A percentile compares a stretch with the other conserved stretches of the same genome.
Conservation (phyloP, 2,797 vertebrate genomes). For the Eremophila alpestris region DNA sequence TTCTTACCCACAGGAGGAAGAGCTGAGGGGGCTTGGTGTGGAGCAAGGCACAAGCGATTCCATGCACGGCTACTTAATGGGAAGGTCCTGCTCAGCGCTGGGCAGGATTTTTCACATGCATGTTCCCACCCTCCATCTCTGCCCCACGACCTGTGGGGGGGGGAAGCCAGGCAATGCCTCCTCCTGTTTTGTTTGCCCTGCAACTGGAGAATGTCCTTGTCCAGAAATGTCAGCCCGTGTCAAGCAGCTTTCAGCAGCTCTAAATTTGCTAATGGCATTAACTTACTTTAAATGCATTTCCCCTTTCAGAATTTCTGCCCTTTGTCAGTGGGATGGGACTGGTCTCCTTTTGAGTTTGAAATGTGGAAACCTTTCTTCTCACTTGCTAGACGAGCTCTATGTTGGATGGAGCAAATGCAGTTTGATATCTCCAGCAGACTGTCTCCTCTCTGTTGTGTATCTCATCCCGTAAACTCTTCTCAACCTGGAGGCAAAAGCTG, state of each 20-base stretch:
- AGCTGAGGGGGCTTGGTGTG: neutral
- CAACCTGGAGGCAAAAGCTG: conserved; percentile 56
- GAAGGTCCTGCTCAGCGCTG: neutral
- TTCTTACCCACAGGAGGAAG: neutral
- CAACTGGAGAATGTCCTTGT: neutral
- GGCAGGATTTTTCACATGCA: neutral
- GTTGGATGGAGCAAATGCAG: neutral
- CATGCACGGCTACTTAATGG: rapidly evolving
- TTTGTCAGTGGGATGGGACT: neutral
- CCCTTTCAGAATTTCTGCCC: neutral
- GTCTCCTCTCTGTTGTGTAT: conserved; percentile 38
- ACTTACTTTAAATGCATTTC: conserved; percentile 21
- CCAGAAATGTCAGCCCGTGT: neutral
- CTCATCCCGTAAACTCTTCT: neutral
- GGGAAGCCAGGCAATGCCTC: neutral
- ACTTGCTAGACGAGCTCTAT: neutral
- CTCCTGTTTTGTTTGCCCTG: neutral
- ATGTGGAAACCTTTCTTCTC: neutral
- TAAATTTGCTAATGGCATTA: neutral
- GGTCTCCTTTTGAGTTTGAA: neutral
- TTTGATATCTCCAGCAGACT: conserved; percentile 50
- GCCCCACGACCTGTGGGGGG: neutral
- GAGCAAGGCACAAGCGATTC: neutral
- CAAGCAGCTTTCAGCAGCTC: conserved; percentile 32
- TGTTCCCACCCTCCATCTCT: neutral